These are phyloP conservation scores for Myotis lucifugus DNA, from an alignment of 2,113 vertebrate genomes.

Conservation along the genomic window DNA sequence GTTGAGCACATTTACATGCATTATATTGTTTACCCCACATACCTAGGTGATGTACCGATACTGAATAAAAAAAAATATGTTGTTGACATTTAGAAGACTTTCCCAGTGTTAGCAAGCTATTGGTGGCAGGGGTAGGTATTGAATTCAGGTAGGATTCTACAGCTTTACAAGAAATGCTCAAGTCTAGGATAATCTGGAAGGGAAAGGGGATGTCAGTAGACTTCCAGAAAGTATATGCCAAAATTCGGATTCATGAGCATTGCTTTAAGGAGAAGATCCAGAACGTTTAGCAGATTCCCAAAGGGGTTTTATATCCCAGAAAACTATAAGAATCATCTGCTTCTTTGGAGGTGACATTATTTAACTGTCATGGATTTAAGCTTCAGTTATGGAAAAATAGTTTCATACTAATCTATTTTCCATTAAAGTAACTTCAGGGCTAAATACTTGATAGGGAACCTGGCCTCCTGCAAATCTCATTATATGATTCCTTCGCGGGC, in stretches of 20 bases:
- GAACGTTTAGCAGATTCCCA: not conserved
- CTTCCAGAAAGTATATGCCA: not conserved
- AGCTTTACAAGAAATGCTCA: not conserved
- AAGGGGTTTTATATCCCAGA: not conserved
- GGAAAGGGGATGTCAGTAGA: not conserved
- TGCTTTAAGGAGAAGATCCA: not conserved
- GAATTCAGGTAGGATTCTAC: not conserved
- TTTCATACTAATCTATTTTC: not conserved
- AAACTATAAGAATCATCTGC: not conserved
- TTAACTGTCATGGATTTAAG: not conserved
- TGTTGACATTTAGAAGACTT: not conserved
- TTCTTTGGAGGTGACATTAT: not conserved
- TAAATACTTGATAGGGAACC: not conserved
- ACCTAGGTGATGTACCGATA: not conserved
- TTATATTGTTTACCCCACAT: not conserved
- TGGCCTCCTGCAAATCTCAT: not conserved
- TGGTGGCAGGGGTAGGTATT: not conserved
- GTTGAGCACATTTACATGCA: not conserved
- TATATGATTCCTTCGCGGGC: not conserved
- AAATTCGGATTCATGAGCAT: not conserved
- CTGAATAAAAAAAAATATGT: not conserved
- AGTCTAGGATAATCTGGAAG: not conserved
- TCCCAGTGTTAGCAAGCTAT: not conserved
- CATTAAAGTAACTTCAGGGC: not conserved
- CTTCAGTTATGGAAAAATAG: not conserved